Conservation (phyloP, 2,888 invertebrate genomes). For the Drosophila sordidula region DNA sequence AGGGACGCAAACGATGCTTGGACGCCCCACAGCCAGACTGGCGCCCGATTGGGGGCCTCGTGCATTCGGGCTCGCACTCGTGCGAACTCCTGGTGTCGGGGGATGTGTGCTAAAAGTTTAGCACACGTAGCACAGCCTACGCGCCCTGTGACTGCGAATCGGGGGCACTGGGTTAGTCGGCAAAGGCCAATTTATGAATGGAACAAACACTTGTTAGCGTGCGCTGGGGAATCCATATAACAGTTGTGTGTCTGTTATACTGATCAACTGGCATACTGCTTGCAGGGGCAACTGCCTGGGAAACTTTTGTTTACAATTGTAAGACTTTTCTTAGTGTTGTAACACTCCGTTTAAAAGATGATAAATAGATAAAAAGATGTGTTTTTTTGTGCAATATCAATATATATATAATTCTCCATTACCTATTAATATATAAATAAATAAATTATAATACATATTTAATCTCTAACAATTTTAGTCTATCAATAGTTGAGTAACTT, state of each 20-base stretch:
- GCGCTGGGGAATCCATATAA: slow-evolving; percentile 36
- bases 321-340: neutral
- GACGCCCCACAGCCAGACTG: slow-evolving; percentile 7
- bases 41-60: slow-evolving; percentile 15
- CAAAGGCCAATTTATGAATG: slow-evolving; percentile 73
- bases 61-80: neutral
- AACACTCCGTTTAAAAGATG: no score
- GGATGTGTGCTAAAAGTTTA: slow-evolving; percentile 58
- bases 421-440: no score
- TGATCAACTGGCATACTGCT: slow-evolving; percentile 12
- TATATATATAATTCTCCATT: no score
- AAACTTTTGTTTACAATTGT: neutral
- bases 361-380: no score
- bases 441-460: no score
- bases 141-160: neutral
- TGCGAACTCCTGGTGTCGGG: slow-evolving; percentile 11
- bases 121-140: slow-evolving; percentile 42
- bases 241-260: slow-evolving; percentile 15
- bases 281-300: slow-evolving; percentile 1
- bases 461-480: no score
- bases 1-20: slow-evolving; percentile 22
- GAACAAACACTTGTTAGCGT: slow-evolving; percentile 81
- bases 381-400: no score
- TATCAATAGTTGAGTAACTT: no score
- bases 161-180: slow-evolving; percentile 54